Evolutionary conservation across 2,797 vertebrate genomes (phyloP).

Genomic region (Paratrypauchen microcephalus): DNA sequence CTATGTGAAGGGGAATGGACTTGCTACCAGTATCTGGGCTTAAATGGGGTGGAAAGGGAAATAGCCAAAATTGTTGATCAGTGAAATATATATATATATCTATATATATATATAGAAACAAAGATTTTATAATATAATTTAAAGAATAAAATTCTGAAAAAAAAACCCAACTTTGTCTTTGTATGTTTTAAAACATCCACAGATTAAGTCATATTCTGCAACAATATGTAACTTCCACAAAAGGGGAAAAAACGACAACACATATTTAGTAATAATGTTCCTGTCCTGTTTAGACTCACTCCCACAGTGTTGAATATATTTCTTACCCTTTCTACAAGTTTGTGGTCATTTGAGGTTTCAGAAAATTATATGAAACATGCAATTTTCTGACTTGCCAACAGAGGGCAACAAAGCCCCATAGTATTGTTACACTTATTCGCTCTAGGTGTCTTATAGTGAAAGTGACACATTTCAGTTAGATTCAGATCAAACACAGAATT

Average conservation of each 20-base stretch:
- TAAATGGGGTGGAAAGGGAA: conserved; percentile 60
- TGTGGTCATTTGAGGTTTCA: background rate
- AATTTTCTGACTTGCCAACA: conserved; percentile 37
- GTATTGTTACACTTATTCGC: background rate
- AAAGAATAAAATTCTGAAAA: conserved; percentile 79
- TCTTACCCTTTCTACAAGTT: background rate
- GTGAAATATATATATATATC: conserved; percentile 60
- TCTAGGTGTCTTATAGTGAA: background rate
- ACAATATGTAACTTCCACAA: too few species aligned
- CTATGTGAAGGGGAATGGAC: conserved; percentile 57
- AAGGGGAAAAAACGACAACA: too few species aligned
- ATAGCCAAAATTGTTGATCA: conserved; percentile 74
- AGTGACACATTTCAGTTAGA: background rate
- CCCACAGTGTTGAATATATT: background rate
- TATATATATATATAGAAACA: conserved; percentile 57
- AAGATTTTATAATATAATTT: conserved; percentile 83
- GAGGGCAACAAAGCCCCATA: conserved; percentile 42
- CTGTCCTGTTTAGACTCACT: background rate
- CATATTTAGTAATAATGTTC: too few species aligned
- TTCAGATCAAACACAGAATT: background rate
- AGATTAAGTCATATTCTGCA: too few species aligned
- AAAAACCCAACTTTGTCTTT: conserved; percentile 37
- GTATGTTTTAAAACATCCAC: background rate
- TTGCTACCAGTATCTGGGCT: conserved; percentile 54
- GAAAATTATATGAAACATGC: background rate